Base-by-base conservation (phyloP, 2,888 invertebrate species). In the Aethes cnicana region DNA sequence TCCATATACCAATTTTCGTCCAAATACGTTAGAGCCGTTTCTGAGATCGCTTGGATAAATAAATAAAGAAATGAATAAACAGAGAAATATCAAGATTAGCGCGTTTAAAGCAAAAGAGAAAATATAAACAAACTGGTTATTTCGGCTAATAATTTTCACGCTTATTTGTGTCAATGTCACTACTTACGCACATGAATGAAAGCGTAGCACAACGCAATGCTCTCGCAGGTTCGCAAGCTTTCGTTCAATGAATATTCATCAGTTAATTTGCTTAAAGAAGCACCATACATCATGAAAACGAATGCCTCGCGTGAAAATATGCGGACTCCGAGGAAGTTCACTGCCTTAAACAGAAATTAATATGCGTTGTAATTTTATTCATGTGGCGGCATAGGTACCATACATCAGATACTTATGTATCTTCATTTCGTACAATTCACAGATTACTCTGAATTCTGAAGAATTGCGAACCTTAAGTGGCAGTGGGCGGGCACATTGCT, bases 181-280 rank as follows among this genome's bases (percentile, higher is more conserved):
- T 39, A 37, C 4, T 12, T 47, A 26, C 21, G 7, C 25, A 52
- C 47, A 47, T 47, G 47, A 53, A 47, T 41, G 53, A 47, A 52
- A 66, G 66, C 64, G 72, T 70, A 67, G 67, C 69, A 69, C 63
- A 72, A 72, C 73, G 66, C 72, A 70, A 68, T 68, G 68, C 60
- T 66, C 63, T 60, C 60, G 53, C 66, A 65, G 66, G 73, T 67
- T 64, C 62, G 68, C 75, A 71, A 72, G 71, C 72, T 76, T 77
- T 73, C 73, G 67, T 66, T 66, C 69, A 68, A 81, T 83, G 77
- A 80, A 83, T 83, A 83, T 83, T 82, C 79, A 82, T 81, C 70
- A 77, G 66, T 75, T 77, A 68, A 78, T 81, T 82, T 80, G 69
- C 77, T 76, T 74, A 72, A 77, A 81, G 81, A 81, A 79, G 81